Base-by-base conservation (phyloP, 2,888 invertebrate species). In the Oeneis ivallda region DNA sequence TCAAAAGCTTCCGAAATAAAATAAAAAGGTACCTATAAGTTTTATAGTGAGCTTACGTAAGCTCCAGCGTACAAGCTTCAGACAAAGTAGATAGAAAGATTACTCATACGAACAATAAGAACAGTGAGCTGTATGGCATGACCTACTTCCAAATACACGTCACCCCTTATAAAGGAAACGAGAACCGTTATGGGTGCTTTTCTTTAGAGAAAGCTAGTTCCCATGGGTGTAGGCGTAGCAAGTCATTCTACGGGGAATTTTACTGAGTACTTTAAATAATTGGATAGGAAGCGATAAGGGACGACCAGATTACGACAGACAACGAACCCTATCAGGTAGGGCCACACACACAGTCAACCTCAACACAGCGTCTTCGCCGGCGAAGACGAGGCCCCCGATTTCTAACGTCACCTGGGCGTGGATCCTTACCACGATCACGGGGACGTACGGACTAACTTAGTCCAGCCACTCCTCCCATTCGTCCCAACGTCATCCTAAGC, bases 111-210 rank as follows among this genome's bases (percentile, higher is more conserved):
- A 66, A 41, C 49, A 52, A 41, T 57, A 59, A 62, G 59, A 52
- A 50, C 49, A 11, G 61, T 34, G 34, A 37, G 15, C 32, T 32
- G 52, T 53, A 37, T 53, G 34, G 34, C n/a, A 37, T 67, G 68
- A 68, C 68, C 68, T 50, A 65, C 62, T 59, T 65, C 53, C 17
- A 62, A 45, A 62, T 59, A 53, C 60, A 64, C 62, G 59, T 65
- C 65, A 65, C 56, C 59, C 62, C 64, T 56, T 69, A 45, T 57
- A 61, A 65, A 63, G 69, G 64, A 32, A 43, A 60, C 62, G 52
- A 47, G 56, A 56, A 65, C 69, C 67, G 69, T 65, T 67, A 65
- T 52, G 57, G 65, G 47, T 45, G 57, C 52, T 56, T 69, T 65
- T 65, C 67, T 37, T 68, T 54, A 13, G 62, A 62, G 65, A 62